Percentiles rank a stretch among this genome's conserved stretches.
These are phyloP conservation scores for Hedya salicella DNA, from an alignment of 2,888 invertebrate species.

Conservation along the genomic window DNA sequence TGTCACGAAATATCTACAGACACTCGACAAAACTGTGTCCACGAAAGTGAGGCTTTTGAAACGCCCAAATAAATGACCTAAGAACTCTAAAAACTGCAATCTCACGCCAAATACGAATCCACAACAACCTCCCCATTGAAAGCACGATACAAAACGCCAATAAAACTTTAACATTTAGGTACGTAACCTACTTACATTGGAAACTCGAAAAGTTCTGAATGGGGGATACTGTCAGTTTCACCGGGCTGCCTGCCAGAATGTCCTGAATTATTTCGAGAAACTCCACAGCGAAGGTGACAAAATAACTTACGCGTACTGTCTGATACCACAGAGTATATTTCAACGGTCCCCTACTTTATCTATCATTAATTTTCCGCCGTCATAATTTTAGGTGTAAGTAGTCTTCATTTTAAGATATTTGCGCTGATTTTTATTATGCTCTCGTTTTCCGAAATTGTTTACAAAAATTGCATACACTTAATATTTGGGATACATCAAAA, in stretches of 20 bases:
- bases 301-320: conserved; percentile 24
- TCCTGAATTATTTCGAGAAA: conserved; percentile 35
- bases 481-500: too few relatives aligned
- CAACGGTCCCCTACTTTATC: background rate
- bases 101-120: conserved; percentile 15
- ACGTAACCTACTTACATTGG: conserved; percentile 40
- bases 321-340: background rate
- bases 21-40: too few relatives aligned
- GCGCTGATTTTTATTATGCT: too few relatives aligned
- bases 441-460: too few relatives aligned
- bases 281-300: conserved; percentile 29
- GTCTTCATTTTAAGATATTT: too few relatives aligned
- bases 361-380: background rate
- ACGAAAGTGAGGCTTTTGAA: too few relatives aligned
- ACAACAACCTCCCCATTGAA: conserved; percentile 33
- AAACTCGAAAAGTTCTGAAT: conserved; percentile 38
- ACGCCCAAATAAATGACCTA: too few relatives aligned
- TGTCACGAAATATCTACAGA: too few relatives aligned
- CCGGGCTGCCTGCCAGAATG: conserved; percentile 41
- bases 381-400: too few relatives aligned
- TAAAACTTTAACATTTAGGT: conserved; percentile 41
- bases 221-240: conserved; percentile 39
- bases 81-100: background rate
- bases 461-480: too few relatives aligned
- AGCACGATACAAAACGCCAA: conserved; percentile 34